Conservation (phyloP, 2,888 invertebrate species). For the Melanargia galathea region DNA sequence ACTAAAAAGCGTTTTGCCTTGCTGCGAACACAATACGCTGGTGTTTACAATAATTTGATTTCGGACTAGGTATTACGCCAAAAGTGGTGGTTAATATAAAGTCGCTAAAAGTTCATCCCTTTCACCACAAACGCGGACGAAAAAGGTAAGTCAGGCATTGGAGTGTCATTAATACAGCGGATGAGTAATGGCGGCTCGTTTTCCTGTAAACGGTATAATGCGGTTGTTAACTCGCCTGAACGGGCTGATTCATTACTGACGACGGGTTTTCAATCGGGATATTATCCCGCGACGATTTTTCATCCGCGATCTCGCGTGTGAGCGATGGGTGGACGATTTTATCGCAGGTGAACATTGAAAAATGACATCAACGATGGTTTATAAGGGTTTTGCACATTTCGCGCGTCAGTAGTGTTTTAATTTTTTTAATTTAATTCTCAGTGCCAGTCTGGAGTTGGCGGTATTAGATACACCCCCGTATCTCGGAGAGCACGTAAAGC, state of each 20-base stretch:
- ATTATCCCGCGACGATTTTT: conserved; percentile 26
- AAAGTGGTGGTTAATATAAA: neutral
- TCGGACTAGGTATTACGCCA: no score
- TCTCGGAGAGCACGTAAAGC: no score
- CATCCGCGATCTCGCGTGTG: conserved; percentile 18
- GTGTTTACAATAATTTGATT: no score
- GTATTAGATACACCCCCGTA: no score
- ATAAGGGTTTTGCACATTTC: neutral
- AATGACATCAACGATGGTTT: conserved; percentile 1
- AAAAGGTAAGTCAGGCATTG: conserved; percentile 75
- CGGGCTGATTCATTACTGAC: conserved; percentile 49
- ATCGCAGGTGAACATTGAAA: conserved; percentile 1
- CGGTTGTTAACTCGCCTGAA: conserved; percentile 65
- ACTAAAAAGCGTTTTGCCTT: no score
- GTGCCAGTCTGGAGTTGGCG: no score
- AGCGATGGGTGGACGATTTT: conserved; percentile 3
- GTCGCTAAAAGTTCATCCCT: conserved; percentile 42
- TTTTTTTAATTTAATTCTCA: no score
- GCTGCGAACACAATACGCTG: no score
- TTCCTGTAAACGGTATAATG: conserved; percentile 64
- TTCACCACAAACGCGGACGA: conserved; percentile 41
- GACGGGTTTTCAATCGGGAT: conserved; percentile 28
- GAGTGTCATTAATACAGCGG: conserved; percentile 72
- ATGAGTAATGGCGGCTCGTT: conserved; percentile 63
- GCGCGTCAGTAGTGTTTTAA: neutral